Percentiles rank a stretch among this genome's conserved stretches.
phyloP scores from a whole-genome alignment of 2,888 invertebrate genomes.

The Acronicta psi region DNA sequence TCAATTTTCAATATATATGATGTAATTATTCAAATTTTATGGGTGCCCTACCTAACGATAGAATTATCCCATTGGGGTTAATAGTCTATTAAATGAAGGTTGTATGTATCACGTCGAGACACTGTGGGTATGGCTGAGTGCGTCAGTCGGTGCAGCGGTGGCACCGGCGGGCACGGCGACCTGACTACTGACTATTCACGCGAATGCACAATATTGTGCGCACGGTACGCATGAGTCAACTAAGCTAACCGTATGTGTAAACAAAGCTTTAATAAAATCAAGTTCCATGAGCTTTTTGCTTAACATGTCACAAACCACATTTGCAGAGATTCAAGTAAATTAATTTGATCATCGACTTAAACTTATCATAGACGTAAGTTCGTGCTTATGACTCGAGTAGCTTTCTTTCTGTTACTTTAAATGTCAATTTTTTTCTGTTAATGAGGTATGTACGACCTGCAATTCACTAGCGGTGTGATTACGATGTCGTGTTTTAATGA shows the following conservation, averaged over 20 bases:
- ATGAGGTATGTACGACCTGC: constrained; percentile 6
- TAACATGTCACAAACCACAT: not conserved
- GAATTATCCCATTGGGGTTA: constrained; percentile 46
- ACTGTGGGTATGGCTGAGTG: constrained; percentile 13
- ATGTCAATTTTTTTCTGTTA: constrained; percentile 1
- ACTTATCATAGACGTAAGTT: not conserved
- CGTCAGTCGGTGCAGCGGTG: constrained; percentile 36
- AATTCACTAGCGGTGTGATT: constrained; percentile 34
- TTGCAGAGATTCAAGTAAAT: not conserved
- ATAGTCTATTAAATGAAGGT: constrained; percentile 33
- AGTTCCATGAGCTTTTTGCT: constrained; percentile 3
- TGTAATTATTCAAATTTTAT: constrained; percentile 54
- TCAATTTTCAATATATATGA: constrained; percentile 42
- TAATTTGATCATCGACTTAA: not conserved
- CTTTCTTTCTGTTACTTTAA: too few species aligned
- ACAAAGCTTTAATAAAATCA: too few species aligned
- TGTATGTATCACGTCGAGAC: constrained; percentile 19
- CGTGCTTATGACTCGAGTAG: not conserved
- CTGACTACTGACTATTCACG: constrained; percentile 59
- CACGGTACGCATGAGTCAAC: constrained; percentile 35
- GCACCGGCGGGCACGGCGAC: constrained; percentile 19
- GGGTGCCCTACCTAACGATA: constrained; percentile 34
- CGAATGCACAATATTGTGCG: constrained; percentile 62
- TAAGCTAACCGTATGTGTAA: constrained; percentile 1
- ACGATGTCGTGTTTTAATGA: constrained; percentile 39